Conservation (phyloP, 2,888 invertebrate genomes). For the Cosmorhoe ocellata region DNA sequence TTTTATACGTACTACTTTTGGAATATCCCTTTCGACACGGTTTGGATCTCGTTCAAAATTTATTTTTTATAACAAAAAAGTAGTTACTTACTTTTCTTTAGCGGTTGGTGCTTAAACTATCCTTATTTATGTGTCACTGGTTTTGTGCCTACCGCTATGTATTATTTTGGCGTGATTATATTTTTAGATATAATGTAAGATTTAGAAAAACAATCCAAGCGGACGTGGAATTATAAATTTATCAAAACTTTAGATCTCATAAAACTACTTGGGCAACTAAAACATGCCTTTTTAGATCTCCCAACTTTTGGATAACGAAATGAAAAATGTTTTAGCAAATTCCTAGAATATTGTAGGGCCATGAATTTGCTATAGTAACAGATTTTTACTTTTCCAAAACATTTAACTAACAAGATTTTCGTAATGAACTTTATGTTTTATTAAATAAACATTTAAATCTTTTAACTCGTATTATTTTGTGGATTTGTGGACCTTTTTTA, state of each 20-base stretch:
- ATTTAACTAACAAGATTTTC: slow-evolving; percentile 58
- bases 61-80: slow-evolving; percentile 49
- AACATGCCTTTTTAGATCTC: slow-evolving; percentile 72
- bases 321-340: slow-evolving; percentile 50
- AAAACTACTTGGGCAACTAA: slow-evolving; percentile 51
- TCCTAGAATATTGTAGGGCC: slow-evolving; percentile 54
- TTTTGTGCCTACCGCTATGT: slow-evolving; percentile 64
- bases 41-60: slow-evolving; percentile 74
- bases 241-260: slow-evolving; percentile 71
- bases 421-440: slow-evolving; percentile 55
- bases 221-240: slow-evolving; percentile 63
- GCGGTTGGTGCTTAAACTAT: slow-evolving; percentile 76
- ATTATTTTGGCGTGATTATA: slow-evolving; percentile 70
- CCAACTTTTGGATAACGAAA: slow-evolving; percentile 61
- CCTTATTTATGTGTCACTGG: slow-evolving; percentile 31
- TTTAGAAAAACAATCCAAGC: slow-evolving; percentile 60
- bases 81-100: slow-evolving; percentile 52
- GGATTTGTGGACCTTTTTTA: slow-evolving; percentile 57
- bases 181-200: slow-evolving; percentile 37
- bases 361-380: slow-evolving; percentile 45
- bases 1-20: slow-evolving; percentile 51
- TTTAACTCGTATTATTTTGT: slow-evolving; percentile 63
- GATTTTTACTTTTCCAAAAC: slow-evolving; percentile 48
- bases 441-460: slow-evolving; percentile 63
- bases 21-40: slow-evolving; percentile 48